These are phyloP conservation scores for Selenia dentaria DNA, from an alignment of 2,888 invertebrate genomes.

Conservation along the genomic window DNA sequence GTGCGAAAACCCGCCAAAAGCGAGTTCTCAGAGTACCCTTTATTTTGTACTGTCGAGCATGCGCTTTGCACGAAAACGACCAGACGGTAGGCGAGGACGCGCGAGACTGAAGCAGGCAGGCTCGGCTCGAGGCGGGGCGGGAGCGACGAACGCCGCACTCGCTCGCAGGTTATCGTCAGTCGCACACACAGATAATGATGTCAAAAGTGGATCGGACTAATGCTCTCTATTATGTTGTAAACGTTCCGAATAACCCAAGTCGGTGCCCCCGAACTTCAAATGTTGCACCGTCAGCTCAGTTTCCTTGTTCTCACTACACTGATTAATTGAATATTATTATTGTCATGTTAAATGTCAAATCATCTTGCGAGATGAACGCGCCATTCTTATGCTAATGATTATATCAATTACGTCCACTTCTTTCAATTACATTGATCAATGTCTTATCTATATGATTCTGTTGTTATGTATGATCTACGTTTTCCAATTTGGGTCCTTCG, in stretches of 20 bases:
- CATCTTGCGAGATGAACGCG: slow-evolving; percentile 39
- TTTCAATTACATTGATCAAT: slow-evolving; percentile 41
- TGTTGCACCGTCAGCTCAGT: slow-evolving; percentile 55
- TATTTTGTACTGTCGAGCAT: slow-evolving; percentile 39
- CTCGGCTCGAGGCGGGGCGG: slow-evolving; percentile 60
- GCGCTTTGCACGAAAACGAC: slow-evolving; percentile 52
- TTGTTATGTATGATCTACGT: not conserved
- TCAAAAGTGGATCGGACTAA: slow-evolving; percentile 84
- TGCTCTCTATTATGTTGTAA: slow-evolving; percentile 80
- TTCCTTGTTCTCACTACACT: slow-evolving; percentile 39
- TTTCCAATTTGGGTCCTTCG: slow-evolving; percentile 7
- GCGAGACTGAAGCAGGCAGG: slow-evolving; percentile 64
- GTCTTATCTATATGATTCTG: slow-evolving; percentile 23
- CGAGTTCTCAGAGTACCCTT: slow-evolving; percentile 65
- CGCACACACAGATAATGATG: slow-evolving; percentile 82
- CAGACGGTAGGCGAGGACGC: slow-evolving; percentile 60
- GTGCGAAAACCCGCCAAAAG: slow-evolving; percentile 79
- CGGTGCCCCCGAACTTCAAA: slow-evolving; percentile 38
- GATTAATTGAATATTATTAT: slow-evolving; percentile 40
- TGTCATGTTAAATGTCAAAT: slow-evolving; percentile 44
- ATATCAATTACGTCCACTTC: slow-evolving; percentile 53
- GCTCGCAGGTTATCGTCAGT: slow-evolving; percentile 81
- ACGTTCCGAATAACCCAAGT: slow-evolving; percentile 61
- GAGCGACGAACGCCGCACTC: slow-evolving; percentile 60
- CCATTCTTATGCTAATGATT: slow-evolving; percentile 54